These are phyloP conservation scores for Scaptodrosophila latifasciaeformis DNA, from an alignment of 2,888 invertebrate species.

Conservation along the genomic window DNA sequence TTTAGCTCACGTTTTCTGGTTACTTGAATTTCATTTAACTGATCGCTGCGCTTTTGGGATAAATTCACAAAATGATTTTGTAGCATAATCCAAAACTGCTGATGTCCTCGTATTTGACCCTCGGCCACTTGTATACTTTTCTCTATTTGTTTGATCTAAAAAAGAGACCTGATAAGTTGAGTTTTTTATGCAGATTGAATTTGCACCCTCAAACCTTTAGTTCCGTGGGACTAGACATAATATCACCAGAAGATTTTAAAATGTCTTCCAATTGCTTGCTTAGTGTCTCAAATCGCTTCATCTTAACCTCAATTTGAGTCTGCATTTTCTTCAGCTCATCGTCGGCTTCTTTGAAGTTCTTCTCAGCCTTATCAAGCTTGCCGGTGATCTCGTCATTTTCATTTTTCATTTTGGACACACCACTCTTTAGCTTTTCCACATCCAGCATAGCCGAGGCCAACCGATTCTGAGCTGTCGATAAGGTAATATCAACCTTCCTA, in stretches of 20 bases:
- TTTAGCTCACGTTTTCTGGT: conserved; percentile 81
- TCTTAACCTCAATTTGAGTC: conserved; percentile 75
- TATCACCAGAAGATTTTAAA: conserved; percentile 76
- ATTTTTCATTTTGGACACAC: conserved; percentile 49
- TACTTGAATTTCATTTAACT: conserved; percentile 82
- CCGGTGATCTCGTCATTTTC: conserved; percentile 55
- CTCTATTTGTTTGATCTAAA: conserved; percentile 80
- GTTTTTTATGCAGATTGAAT: no score
- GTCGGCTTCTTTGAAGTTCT: conserved; percentile 74
- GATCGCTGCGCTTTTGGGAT: conserved; percentile 81
- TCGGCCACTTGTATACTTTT: conserved; percentile 79
- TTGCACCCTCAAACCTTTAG: conserved; percentile 38
- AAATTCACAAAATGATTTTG: conserved; percentile 84
- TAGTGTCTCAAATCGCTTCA: conserved; percentile 76
- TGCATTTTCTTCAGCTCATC: conserved; percentile 76
- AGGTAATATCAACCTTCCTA: conserved; percentile 72
- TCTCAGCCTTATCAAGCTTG: conserved; percentile 73
- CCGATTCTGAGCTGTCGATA: conserved; percentile 77
- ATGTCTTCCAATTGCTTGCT: conserved; percentile 77
- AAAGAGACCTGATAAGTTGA: conserved; percentile 49
- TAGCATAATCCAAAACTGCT: conserved; percentile 85
- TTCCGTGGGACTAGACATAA: conserved; percentile 48
- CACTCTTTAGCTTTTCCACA: conserved; percentile 72
- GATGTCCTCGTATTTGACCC: conserved; percentile 79
- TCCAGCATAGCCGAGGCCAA: conserved; percentile 75